These are phyloP conservation scores for Drusus annulatus DNA, from an alignment of 1,140 invertebrate species.

Conservation along the genomic window DNA sequence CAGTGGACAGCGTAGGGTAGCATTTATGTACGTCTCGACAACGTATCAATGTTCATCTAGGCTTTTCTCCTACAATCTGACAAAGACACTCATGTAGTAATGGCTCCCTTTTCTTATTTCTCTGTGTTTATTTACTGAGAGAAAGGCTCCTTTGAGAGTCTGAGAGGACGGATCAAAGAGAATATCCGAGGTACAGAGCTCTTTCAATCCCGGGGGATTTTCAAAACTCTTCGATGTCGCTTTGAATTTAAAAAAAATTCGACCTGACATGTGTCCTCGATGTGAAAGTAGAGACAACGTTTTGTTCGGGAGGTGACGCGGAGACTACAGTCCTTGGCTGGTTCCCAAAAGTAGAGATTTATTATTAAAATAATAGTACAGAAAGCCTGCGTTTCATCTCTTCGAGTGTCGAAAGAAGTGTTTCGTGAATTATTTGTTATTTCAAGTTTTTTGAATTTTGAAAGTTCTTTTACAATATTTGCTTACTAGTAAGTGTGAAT, in stretches of 20 bases:
- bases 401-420: too few species aligned
- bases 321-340: too few species aligned
- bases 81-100: conserved; percentile 28
- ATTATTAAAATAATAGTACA: too few species aligned
- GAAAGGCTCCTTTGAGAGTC: conserved; percentile 22
- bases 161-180: conserved; percentile 24
- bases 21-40: not conserved
- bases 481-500: too few species aligned
- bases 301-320: not conserved
- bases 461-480: too few species aligned
- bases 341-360: too few species aligned
- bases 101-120: conserved; percentile 17
- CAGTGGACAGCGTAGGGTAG: not conserved
- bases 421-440: too few species aligned
- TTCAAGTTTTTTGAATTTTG: too few species aligned
- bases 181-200: conserved; percentile 17
- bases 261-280: not conserved
- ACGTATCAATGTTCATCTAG: not conserved
- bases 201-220: conserved; percentile 17
- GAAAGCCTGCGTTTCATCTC: too few species aligned
- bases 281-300: not conserved
- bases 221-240: conserved; percentile 25
- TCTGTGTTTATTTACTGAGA: conserved; percentile 21
- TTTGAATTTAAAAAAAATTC: conserved; percentile 2
- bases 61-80: conserved; percentile 3